These are phyloP conservation scores for Plagiodera versicolora DNA, from an alignment of 2,888 invertebrate species.

Conservation along the genomic window DNA sequence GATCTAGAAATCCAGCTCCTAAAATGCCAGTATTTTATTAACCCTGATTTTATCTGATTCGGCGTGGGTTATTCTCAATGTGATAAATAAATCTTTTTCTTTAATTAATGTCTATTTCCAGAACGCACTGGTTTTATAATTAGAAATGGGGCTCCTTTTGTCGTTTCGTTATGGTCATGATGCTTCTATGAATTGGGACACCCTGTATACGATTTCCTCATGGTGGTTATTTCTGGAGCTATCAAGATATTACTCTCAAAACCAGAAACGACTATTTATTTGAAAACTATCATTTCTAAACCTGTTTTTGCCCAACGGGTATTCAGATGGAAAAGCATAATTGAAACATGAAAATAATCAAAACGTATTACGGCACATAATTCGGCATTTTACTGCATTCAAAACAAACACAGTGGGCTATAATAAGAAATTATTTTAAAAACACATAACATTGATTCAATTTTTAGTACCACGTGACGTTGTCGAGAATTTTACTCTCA, in stretches of 20 bases:
- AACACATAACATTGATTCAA: no score
- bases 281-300: not conserved
- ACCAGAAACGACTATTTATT: not conserved
- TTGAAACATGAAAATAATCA: conserved; percentile 32
- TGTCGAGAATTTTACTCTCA: no score
- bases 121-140: conserved; percentile 48
- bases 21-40: conserved; percentile 55
- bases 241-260: not conserved
- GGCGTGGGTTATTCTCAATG: conserved; percentile 55
- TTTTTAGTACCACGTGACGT: no score
- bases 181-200: no score
- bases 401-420: conserved; percentile 35
- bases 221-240: not conserved
- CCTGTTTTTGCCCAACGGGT: not conserved
- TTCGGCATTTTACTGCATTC: conserved; percentile 37
- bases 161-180: conserved; percentile 14
- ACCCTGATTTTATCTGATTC: conserved; percentile 52
- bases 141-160: conserved; percentile 35
- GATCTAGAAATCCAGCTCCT: conserved; percentile 37
- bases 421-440: conserved; percentile 23
- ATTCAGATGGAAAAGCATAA: conserved; percentile 27
- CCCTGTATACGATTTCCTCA: no score
- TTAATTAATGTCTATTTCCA: conserved; percentile 52
- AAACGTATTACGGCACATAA: conserved; percentile 29
- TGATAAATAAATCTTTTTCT: conserved; percentile 52